Conservation (phyloP, 2,888 invertebrate genomes). For the Clivina fossor region DNA sequence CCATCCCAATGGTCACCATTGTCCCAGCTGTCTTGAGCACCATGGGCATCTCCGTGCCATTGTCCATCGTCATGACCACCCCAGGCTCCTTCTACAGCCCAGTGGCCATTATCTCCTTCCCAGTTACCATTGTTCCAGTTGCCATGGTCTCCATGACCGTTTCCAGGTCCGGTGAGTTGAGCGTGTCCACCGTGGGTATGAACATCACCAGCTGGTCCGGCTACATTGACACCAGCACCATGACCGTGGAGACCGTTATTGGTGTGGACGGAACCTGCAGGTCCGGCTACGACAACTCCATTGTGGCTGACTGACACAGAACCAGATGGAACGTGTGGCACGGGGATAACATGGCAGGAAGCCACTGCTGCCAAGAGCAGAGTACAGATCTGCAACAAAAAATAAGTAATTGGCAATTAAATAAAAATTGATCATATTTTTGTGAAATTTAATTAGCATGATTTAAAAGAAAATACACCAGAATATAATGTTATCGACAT, state of each 20-base stretch:
- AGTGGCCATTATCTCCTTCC: background rate
- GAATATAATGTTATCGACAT: too few relatives aligned
- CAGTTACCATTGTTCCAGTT: slow-evolving; percentile 1
- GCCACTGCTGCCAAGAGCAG: slow-evolving; percentile 8
- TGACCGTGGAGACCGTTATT: too few relatives aligned
- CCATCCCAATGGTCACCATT: slow-evolving; percentile 29
- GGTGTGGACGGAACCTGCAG: slow-evolving; percentile 12
- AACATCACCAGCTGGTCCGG: slow-evolving; percentile 44
- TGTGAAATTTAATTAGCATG: too few relatives aligned
- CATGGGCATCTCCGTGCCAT: slow-evolving; percentile 35
- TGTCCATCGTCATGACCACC: slow-evolving; percentile 32
- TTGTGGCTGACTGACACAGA: slow-evolving; percentile 38
- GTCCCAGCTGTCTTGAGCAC: slow-evolving; percentile 16
- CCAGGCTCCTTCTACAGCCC: slow-evolving; percentile 12
- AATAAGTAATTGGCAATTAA: background rate
- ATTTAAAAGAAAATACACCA: too few relatives aligned
- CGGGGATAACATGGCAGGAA: slow-evolving; percentile 4
- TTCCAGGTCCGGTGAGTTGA: too few relatives aligned
- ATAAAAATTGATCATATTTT: too few relatives aligned
- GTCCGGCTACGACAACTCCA: slow-evolving; percentile 15
- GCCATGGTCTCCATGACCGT: slow-evolving; percentile 4
- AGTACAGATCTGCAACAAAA: background rate
- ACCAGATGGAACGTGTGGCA: slow-evolving; percentile 29
- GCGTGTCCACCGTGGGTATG: slow-evolving; percentile 41
- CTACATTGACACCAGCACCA: too few relatives aligned